phyloP scores from a whole-genome alignment of 92 coral and sea anemone species.

The Paragorgia papillata region DNA sequence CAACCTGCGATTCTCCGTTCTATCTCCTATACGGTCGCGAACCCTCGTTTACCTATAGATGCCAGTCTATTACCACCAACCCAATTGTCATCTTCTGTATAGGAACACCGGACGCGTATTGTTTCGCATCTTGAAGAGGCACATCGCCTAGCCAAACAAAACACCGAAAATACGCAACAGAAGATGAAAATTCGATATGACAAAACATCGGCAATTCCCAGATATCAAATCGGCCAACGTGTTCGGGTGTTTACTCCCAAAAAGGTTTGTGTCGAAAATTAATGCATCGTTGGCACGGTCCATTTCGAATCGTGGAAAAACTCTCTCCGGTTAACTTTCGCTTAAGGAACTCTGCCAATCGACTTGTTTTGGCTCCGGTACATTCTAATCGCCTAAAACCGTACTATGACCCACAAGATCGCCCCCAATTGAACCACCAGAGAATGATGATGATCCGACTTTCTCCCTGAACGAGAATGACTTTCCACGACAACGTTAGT shows the following conservation, averaged over 20 bases:
- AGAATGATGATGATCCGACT: not conserved
- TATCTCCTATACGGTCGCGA: constrained; percentile 60
- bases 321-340: constrained; percentile 45
- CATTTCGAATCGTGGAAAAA: constrained; percentile 34
- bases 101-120: constrained; percentile 54
- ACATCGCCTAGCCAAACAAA: constrained; percentile 50
- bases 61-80: constrained; percentile 54
- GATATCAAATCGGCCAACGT: constrained; percentile 47
- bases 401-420: constrained; percentile 53
- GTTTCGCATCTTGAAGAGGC: constrained; percentile 60
- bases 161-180: constrained; percentile 61
- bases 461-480: constrained; percentile 7
- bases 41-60: constrained; percentile 62
- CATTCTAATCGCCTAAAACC: constrained; percentile 63
- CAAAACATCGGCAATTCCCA: constrained; percentile 25
- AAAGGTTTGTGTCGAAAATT: constrained; percentile 46
- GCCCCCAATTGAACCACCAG: constrained; percentile 58
- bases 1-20: constrained; percentile 65
- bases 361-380: constrained; percentile 52
- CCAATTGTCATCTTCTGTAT: constrained; percentile 47
- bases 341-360: constrained; percentile 57
- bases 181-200: constrained; percentile 64
- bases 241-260: constrained; percentile 57
- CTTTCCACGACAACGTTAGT: constrained; percentile 23
- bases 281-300: constrained; percentile 53